phyloP scores from a whole-genome alignment of 2,113 vertebrate species.

The Pluvianellus socialis region DNA sequence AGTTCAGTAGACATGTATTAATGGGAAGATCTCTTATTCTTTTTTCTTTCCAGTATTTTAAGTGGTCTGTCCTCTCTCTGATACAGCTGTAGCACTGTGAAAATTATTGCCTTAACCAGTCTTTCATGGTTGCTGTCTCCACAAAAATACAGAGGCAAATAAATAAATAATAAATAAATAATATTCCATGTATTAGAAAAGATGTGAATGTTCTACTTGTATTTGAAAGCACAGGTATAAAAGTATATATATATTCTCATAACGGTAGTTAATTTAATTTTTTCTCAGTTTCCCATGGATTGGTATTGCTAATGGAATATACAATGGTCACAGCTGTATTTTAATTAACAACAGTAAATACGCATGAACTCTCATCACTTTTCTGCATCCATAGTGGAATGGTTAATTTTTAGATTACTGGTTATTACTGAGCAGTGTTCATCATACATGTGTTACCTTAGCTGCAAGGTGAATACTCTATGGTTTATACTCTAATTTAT shows the following conservation, averaged over 20 bases:
- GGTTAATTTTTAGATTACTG: background rate
- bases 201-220: background rate
- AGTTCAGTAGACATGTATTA: background rate
- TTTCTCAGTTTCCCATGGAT: background rate
- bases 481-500: background rate
- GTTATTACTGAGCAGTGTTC: background rate
- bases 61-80: background rate
- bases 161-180: background rate
- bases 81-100: background rate
- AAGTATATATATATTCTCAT: background rate
- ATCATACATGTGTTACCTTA: background rate
- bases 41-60: background rate
- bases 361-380: background rate
- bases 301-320: background rate
- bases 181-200: background rate
- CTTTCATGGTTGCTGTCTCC: background rate
- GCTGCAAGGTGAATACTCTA: background rate
- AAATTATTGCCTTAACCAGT: background rate
- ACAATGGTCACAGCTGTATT: background rate
- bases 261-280: background rate
- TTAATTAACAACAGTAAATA: background rate
- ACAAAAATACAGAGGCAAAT: background rate
- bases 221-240: background rate
- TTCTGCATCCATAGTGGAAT: background rate
- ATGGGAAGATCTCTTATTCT: background rate